phyloP scores from a whole-genome alignment of 37 sponge, comb jelly and placozoan genomes.

The Oscarella lobularis region DNA sequence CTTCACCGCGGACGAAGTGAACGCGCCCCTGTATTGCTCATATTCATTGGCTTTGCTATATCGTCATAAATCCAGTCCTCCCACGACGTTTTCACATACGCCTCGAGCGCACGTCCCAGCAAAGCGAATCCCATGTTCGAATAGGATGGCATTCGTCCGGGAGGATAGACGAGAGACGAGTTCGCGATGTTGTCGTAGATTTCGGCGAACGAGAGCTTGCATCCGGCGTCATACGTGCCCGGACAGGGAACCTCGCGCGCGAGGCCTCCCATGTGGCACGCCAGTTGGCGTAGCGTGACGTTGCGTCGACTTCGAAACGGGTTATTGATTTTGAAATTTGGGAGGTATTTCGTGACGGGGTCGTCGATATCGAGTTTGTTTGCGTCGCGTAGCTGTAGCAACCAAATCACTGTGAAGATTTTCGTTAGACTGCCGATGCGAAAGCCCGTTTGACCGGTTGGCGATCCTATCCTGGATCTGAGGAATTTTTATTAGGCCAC shows the following conservation, averaged over 20 bases:
- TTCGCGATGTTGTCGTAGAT: conserved; percentile 26
- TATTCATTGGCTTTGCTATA: conserved; percentile 27
- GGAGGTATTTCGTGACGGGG: conserved; percentile 27
- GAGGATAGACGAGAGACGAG: conserved; percentile 34
- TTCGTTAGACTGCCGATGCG: conserved; percentile 62
- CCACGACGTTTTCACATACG: conserved; percentile 18
- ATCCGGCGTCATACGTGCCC: conserved; percentile 30
- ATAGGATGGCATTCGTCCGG: conserved; percentile 41
- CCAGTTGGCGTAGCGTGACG: conserved; percentile 49
- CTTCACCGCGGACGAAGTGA: conserved; percentile 11
- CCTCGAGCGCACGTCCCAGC: conserved; percentile 31
- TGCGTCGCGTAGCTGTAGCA: conserved; percentile 39
- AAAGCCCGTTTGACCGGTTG: conserved; percentile 35
- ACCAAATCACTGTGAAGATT: conserved; percentile 43
- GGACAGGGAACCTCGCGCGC: conserved; percentile 40
- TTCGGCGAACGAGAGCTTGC: conserved; percentile 11
- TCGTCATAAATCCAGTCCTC: conserved; percentile 28
- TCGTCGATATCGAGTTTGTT: conserved; percentile 20
- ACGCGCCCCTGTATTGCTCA: conserved; percentile 35
- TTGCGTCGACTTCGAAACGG: conserved; percentile 42
- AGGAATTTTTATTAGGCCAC: too few relatives aligned
- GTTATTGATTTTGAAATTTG: conserved; percentile 34
- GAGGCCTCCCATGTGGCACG: conserved; percentile 61
- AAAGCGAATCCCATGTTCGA: conserved; percentile 63
- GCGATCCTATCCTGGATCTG: conserved; percentile 47